Evolutionary conservation across 2,113 vertebrate genomes (phyloP).

Genomic region (Chionomys nivalis): DNA sequence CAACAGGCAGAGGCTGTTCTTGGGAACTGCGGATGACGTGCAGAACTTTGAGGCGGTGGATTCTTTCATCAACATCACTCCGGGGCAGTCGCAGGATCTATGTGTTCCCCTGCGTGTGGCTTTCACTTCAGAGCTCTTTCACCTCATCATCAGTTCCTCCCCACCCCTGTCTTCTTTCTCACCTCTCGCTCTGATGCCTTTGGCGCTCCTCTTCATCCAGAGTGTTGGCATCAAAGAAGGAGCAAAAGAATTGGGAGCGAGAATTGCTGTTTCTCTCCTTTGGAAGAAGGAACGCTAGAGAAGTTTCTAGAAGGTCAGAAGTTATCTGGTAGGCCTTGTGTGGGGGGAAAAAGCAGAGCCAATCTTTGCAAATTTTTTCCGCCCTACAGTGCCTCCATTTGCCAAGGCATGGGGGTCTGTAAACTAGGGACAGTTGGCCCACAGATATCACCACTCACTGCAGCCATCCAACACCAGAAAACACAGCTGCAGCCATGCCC

Average conservation of each 20-base stretch:
- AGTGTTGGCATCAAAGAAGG: not conserved
- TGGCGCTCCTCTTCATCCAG: not conserved
- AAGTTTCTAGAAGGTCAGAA: constrained; percentile 7
- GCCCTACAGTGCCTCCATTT: not conserved
- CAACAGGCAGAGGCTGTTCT: no score
- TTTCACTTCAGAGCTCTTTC: not conserved
- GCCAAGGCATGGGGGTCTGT: not conserved
- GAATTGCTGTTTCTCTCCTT: not conserved
- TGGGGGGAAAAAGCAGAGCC: accelerated
- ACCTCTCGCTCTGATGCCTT: no score
- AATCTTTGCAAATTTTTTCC: not conserved
- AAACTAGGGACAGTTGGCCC: not conserved
- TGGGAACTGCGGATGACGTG: not conserved
- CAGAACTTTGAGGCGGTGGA: accelerated
- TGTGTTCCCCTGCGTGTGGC: not conserved
- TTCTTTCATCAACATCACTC: not conserved
- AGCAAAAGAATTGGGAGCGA: not conserved
- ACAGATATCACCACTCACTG: not conserved
- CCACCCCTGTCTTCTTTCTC: not conserved
- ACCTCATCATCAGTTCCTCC: not conserved
- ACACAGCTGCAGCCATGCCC: not conserved
- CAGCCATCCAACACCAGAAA: not conserved
- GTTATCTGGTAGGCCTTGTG: not conserved
- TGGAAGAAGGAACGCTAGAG: not conserved
- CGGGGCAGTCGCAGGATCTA: not conserved